Evolutionary conservation across 2,888 invertebrate species (phyloP).

Genomic region (Tachina fera): DNA sequence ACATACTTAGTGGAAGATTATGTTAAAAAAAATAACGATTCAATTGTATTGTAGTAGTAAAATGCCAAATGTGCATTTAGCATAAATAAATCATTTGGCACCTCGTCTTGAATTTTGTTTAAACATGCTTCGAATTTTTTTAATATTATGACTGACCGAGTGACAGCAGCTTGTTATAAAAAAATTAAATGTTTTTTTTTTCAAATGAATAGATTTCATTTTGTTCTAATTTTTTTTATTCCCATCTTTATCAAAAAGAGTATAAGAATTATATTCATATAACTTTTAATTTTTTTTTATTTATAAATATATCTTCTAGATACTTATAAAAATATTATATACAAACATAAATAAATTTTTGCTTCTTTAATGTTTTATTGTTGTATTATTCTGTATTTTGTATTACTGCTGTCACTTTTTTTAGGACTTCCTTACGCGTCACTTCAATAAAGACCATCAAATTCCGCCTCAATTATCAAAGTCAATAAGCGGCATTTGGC

Average conservation of each 20-base stretch:
- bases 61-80: no score
- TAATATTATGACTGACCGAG: conserved; percentile 11
- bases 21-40: no score
- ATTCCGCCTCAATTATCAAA: conserved; percentile 70
- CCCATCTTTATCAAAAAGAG: conserved; percentile 6
- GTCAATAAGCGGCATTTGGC: conserved; percentile 56
- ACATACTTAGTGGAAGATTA: no score
- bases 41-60: no score
- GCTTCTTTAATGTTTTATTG: neutral
- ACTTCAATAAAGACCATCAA: conserved; percentile 64
- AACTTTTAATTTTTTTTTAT: neutral
- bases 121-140: neutral
- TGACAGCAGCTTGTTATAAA: conserved; percentile 34
- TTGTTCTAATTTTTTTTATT: neutral
- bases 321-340: conserved; percentile 15
- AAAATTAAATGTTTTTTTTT: neutral
- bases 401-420: conserved; percentile 45
- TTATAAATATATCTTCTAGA: neutral
- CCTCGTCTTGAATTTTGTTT: neutral
- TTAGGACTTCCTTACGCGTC: conserved; percentile 60
- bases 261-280: neutral
- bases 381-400: conserved; percentile 5
- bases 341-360: neutral
- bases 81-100: neutral
- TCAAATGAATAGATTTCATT: conserved; percentile 43